Conservation (phyloP, 2,888 invertebrate species). For the Artemia sp. region DNA sequence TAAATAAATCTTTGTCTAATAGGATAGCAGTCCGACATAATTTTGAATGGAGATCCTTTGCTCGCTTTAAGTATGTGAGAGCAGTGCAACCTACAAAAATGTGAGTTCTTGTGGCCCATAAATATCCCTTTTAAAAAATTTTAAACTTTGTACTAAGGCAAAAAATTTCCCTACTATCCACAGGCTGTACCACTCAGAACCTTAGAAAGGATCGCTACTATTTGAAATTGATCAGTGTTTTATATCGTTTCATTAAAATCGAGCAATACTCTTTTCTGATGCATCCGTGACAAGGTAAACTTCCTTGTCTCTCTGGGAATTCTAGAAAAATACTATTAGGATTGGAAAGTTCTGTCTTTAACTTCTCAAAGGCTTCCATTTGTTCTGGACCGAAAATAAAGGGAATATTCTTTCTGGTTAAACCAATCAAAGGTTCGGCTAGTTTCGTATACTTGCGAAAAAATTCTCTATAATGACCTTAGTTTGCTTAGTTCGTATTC, state of each 20-base stretch:
- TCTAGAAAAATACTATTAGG: not conserved
- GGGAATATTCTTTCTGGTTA: not conserved
- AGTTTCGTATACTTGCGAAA: not conserved
- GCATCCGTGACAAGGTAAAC: not conserved
- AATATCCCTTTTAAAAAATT: too few species aligned
- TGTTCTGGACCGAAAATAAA: constrained; percentile 9
- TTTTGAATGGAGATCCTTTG: constrained; percentile 1
- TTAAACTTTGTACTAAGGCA: too few species aligned
- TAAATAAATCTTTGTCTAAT: not conserved
- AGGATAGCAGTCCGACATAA: not conserved
- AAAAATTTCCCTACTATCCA: too few species aligned
- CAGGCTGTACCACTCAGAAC: not conserved
- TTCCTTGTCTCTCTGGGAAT: not conserved
- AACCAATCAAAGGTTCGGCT: not conserved
- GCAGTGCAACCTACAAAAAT: too few species aligned
- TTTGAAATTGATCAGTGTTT: not conserved
- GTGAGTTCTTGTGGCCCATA: too few species aligned
- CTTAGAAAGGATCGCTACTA: not conserved
- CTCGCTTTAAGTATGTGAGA: not conserved
- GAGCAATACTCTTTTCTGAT: not conserved
- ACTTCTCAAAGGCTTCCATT: constrained; percentile 1
- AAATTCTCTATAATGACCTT: too few species aligned
- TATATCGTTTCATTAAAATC: not conserved
- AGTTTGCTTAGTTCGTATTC: too few species aligned
- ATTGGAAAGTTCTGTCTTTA: constrained; percentile 1